phyloP scores from a whole-genome alignment of 2,797 vertebrate species.

The Bovichtus variegatus region DNA sequence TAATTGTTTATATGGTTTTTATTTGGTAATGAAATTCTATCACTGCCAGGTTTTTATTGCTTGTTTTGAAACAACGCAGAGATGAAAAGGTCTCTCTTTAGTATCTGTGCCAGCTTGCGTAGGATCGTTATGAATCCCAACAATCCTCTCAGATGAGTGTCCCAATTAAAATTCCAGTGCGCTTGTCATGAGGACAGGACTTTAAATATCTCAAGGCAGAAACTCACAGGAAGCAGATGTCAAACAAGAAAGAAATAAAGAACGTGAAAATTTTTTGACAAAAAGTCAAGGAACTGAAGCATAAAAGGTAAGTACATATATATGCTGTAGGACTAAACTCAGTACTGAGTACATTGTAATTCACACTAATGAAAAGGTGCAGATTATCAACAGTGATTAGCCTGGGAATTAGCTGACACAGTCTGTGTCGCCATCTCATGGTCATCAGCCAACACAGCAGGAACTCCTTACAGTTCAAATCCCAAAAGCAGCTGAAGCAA shows the following conservation, averaged over 20 bases:
- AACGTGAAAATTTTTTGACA: background rate
- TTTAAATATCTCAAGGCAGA: constrained; percentile 24
- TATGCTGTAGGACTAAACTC: background rate
- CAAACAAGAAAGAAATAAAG: background rate
- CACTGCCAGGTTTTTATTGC: background rate
- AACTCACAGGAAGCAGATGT: constrained; percentile 23
- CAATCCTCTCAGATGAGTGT: background rate
- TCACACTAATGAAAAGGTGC: background rate
- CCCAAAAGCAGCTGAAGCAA: background rate
- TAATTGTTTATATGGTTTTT: background rate
- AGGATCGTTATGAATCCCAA: constrained; percentile 6
- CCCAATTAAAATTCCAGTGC: constrained; percentile 22
- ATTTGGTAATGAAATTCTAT: background rate
- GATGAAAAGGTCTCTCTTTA: constrained; percentile 18
- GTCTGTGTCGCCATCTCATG: constrained; percentile 76
- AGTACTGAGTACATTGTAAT: background rate
- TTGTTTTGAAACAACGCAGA: constrained; percentile 10
- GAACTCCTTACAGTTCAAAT: background rate
- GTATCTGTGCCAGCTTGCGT: background rate
- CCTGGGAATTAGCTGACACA: background rate
- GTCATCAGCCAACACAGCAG: constrained; percentile 38
- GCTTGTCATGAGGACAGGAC: background rate
- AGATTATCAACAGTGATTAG: background rate
- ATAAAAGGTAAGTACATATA: background rate
- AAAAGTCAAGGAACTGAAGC: background rate